A percentile compares a stretch with the other conserved stretches of the same genome.
Evolutionary conservation across 2,888 invertebrate genomes (phyloP).

Genomic region (Conops quadrifasciatus): DNA sequence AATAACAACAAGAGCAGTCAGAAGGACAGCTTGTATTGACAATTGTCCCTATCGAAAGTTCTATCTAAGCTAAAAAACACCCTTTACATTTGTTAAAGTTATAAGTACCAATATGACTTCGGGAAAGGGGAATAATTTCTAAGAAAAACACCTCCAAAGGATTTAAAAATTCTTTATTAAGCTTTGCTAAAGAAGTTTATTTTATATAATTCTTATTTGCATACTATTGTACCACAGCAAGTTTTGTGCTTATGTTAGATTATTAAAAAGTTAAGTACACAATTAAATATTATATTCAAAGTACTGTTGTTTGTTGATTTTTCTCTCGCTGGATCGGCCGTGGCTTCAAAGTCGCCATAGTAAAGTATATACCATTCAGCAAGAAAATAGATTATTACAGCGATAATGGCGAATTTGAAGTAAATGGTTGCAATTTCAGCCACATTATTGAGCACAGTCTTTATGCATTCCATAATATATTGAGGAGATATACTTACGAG

Average conservation of each 20-base stretch:
- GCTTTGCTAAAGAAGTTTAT: too few relatives aligned
- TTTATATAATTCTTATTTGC: neutral
- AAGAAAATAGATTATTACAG: constrained; percentile 54
- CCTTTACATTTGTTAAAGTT: too few relatives aligned
- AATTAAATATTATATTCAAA: constrained; percentile 48
- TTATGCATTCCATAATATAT: constrained; percentile 46
- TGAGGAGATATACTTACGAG: neutral
- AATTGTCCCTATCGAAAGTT: too few relatives aligned
- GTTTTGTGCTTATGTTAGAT: constrained; percentile 34
- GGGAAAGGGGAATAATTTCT: too few relatives aligned
- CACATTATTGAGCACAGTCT: constrained; percentile 47
- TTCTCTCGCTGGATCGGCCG: constrained; percentile 21
- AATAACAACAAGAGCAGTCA: too few relatives aligned
- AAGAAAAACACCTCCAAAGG: too few relatives aligned
- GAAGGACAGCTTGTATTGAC: too few relatives aligned
- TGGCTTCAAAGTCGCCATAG: constrained; percentile 52
- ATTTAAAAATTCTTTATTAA: too few relatives aligned
- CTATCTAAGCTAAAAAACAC: too few relatives aligned
- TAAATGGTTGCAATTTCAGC: constrained; percentile 58
- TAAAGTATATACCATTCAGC: constrained; percentile 60
- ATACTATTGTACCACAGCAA: neutral
- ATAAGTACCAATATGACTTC: too few relatives aligned
- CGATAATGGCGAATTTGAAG: constrained; percentile 57
- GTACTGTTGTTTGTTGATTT: constrained; percentile 50
- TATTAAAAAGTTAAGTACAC: constrained; percentile 52